These are phyloP conservation scores for Chaenogobius annularis DNA, from an alignment of 2,113 vertebrate genomes.

Conservation along the genomic window DNA sequence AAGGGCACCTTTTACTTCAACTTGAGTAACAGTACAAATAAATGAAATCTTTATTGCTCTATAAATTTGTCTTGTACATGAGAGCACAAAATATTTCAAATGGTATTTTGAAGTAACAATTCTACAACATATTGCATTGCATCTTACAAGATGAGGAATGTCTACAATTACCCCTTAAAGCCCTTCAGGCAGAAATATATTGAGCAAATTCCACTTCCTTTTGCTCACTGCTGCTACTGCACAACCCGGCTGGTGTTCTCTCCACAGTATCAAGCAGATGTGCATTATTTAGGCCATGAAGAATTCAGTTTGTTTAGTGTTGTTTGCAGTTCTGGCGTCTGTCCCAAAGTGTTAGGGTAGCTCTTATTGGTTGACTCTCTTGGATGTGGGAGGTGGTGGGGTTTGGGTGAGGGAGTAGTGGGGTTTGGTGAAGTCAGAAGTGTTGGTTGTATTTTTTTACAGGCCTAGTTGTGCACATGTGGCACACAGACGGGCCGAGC, in stretches of 20 bases:
- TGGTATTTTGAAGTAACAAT: background rate
- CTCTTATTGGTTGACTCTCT: conserved; percentile 49
- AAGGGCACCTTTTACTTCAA: background rate
- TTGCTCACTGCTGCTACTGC: conserved; percentile 35
- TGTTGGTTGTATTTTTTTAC: conserved; percentile 39
- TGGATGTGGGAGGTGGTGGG: background rate
- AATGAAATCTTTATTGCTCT: background rate
- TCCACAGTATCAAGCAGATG: conserved; percentile 49
- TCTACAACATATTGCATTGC: conserved; percentile 40
- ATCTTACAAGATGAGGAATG: conserved; percentile 46
- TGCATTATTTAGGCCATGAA: conserved; percentile 48
- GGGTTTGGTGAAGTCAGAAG: conserved; percentile 33
- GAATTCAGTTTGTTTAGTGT: conserved; percentile 41
- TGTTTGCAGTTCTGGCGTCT: conserved; percentile 44
- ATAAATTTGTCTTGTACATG: background rate
- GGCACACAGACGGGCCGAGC: conserved; percentile 54
- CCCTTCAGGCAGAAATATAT: conserved; percentile 60
- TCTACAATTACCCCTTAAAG: conserved; percentile 62
- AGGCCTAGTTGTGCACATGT: conserved; percentile 53
- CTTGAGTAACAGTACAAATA: background rate
- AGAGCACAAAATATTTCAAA: background rate
- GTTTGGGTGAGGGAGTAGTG: conserved; percentile 20
- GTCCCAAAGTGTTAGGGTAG: conserved; percentile 41
- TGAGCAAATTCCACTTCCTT: conserved; percentile 65
- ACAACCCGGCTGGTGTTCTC: conserved; percentile 43